A percentile compares a stretch with the other conserved stretches of the same genome.
These are phyloP conservation scores for Zosterops borbonicus DNA, from an alignment of 2,113 vertebrate species.

Conservation along the genomic window DNA sequence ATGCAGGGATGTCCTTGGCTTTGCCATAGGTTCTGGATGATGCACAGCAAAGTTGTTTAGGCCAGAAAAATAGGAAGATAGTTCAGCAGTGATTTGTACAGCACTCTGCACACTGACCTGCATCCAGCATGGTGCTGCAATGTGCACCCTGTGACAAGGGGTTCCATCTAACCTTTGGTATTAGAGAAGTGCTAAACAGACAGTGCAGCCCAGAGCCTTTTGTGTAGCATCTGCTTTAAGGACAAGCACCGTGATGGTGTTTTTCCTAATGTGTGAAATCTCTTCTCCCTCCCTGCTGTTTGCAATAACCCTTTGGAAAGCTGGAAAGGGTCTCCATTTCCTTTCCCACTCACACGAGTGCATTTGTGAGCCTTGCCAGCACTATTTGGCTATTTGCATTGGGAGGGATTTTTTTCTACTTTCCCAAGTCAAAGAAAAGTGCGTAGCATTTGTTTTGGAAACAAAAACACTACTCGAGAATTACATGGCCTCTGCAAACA, in stretches of 20 bases:
- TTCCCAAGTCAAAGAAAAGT: not conserved
- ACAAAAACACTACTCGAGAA: not conserved
- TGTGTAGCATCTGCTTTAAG: slow-evolving; percentile 16
- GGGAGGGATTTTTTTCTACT: not conserved
- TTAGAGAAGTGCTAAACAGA: not conserved
- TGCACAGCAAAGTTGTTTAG: not conserved
- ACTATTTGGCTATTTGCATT: not conserved
- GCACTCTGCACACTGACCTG: not conserved
- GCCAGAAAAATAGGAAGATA: not conserved
- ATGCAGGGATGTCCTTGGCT: not conserved
- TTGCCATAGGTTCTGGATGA: not conserved
- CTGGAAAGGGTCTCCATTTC: slow-evolving; percentile 8
- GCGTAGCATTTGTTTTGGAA: slow-evolving; percentile 36
- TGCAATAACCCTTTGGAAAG: slow-evolving; percentile 35
- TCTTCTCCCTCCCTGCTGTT: slow-evolving; percentile 38
- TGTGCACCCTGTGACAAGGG: fast-evolving
- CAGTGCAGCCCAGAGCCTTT: not conserved
- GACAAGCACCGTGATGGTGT: not conserved
- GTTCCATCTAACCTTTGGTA: fast-evolving
- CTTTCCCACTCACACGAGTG: not conserved
- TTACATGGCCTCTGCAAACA: not conserved
- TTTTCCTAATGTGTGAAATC: slow-evolving; percentile 52
- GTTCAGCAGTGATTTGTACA: not conserved
- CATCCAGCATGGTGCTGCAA: fast-evolving
- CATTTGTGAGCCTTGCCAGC: not conserved